phyloP scores from a whole-genome alignment of 2,888 invertebrate species.

The Pedicia rivosa region DNA sequence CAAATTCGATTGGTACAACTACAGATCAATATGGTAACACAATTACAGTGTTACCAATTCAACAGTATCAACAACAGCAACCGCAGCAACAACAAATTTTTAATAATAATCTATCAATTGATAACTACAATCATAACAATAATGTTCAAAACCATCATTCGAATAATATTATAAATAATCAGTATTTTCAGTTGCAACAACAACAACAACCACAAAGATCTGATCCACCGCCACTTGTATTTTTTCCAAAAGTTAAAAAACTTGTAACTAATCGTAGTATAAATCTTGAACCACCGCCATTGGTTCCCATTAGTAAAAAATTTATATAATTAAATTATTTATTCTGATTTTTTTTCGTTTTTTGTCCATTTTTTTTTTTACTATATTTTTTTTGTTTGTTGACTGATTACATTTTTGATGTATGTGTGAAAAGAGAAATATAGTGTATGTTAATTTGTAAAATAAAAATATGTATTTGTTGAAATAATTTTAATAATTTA shows the following conservation, averaged over 20 bases:
- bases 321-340: not conserved
- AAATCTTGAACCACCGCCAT: slow-evolving; percentile 16
- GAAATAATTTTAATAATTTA: too few species aligned
- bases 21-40: too few species aligned
- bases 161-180: not conserved
- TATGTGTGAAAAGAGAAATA: not conserved
- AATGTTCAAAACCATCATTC: not conserved
- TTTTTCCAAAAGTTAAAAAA: slow-evolving; percentile 11
- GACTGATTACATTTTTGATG: too few species aligned
- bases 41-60: not conserved
- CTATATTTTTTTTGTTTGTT: not conserved
- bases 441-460: too few species aligned
- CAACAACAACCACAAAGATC: too few species aligned
- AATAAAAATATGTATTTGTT: too few species aligned
- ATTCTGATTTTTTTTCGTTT: not conserved
- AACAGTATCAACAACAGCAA: slow-evolving; percentile 1
- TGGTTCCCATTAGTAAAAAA: slow-evolving; percentile 14
- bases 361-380: too few species aligned
- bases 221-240: slow-evolving; percentile 16
- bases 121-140: too few species aligned
- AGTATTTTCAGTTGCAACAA: too few species aligned
- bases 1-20: too few species aligned
- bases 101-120: too few species aligned
- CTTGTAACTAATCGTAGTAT: not conserved
- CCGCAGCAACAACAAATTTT: slow-evolving; percentile 1